Conservation (phyloP, 2,888 invertebrate genomes). For the Lasius platythorax region DNA sequence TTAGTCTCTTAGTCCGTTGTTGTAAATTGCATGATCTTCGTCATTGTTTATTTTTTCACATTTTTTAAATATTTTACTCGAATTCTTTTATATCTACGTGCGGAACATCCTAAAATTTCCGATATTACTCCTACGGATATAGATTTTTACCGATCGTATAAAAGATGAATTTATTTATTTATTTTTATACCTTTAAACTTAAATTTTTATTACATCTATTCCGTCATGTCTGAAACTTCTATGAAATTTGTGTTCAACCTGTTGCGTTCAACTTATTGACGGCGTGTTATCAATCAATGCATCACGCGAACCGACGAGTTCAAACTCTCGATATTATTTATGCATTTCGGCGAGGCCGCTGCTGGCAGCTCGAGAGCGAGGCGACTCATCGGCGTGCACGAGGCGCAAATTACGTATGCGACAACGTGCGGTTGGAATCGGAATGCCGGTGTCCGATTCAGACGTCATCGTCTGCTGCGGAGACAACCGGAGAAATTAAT, state of each 20-base stretch:
- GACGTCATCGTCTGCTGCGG: slow-evolving; percentile 50
- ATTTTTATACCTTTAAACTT: background rate
- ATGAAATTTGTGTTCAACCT: background rate
- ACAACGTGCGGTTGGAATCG: slow-evolving; percentile 48
- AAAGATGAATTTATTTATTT: background rate
- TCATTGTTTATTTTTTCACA: background rate
- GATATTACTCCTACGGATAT: background rate
- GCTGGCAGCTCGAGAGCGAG: slow-evolving; percentile 22
- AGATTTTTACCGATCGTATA: background rate
- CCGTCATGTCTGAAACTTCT: background rate
- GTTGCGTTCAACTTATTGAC: slow-evolving; percentile 25
- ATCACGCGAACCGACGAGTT: background rate
- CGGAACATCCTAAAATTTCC: background rate
- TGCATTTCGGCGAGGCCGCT: slow-evolving; percentile 43
- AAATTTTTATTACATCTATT: slow-evolving; percentile 10
- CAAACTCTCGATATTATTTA: slow-evolving; percentile 71
- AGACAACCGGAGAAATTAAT: slow-evolving; percentile 53
- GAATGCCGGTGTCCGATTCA: slow-evolving; percentile 52
- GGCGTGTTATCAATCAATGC: slow-evolving; percentile 12
- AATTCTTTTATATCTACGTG: background rate
- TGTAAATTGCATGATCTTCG: background rate
- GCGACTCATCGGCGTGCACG: slow-evolving; percentile 44
- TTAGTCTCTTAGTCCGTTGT: background rate
- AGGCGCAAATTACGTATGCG: slow-evolving; percentile 56
- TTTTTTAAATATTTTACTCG: background rate